These are phyloP conservation scores for Hylyphantes graminicola DNA, from an alignment of 1,140 invertebrate genomes.

Conservation along the genomic window DNA sequence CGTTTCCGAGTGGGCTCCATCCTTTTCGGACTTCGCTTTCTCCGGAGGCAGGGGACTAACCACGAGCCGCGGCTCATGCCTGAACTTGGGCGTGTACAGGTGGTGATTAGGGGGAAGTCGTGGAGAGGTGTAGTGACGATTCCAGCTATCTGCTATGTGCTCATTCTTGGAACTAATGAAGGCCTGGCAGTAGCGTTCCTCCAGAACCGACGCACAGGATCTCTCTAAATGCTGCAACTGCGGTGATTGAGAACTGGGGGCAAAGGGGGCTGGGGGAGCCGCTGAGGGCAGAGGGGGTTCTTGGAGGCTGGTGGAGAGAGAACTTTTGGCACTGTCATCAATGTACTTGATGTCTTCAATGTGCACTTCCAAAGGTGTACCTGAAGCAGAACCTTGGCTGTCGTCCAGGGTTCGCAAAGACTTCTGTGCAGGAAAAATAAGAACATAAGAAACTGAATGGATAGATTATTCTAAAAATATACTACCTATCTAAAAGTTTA, in stretches of 20 bases:
- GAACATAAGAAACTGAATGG: no score
- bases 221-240: slow-evolving; percentile 25
- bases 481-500: neutral
- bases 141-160: slow-evolving; percentile 42
- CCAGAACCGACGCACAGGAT: slow-evolving; percentile 52
- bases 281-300: slow-evolving; percentile 24
- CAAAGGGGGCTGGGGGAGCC: slow-evolving; percentile 2
- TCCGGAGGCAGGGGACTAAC: slow-evolving; percentile 54
- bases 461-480: no score
- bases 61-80: slow-evolving; percentile 42
- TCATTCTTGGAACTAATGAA: slow-evolving; percentile 59
- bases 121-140: slow-evolving; percentile 48
- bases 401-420: neutral
- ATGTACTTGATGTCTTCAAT: slow-evolving; percentile 59
- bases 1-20: slow-evolving; percentile 42
- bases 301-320: slow-evolving; percentile 51
- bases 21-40: slow-evolving; percentile 42
- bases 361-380: slow-evolving; percentile 29
- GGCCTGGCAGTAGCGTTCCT: slow-evolving; percentile 57
- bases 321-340: slow-evolving; percentile 61
- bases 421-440: neutral
- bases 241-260: slow-evolving; percentile 34
- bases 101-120: slow-evolving; percentile 54
- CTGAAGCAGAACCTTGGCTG: slow-evolving; percentile 14
- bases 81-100: slow-evolving; percentile 39